Conservation (phyloP, 1,140 invertebrate genomes). For the Aporrectodea caliginosa region DNA sequence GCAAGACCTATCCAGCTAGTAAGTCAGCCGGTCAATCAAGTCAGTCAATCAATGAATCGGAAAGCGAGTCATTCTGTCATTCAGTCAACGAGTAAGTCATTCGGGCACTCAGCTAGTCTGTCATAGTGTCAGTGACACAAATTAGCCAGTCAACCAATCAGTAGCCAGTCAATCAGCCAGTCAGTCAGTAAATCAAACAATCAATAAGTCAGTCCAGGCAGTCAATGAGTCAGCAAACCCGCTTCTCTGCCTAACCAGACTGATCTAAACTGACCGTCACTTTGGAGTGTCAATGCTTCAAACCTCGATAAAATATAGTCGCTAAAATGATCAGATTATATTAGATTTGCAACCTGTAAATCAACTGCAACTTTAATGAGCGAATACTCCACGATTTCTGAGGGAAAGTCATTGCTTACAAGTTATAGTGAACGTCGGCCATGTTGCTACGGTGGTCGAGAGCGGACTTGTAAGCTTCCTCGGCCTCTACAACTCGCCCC, state of each 20-base stretch:
- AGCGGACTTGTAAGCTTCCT: conserved; percentile 90
- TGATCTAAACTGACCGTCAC: background rate
- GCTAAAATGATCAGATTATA: too few species aligned
- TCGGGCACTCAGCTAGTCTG: background rate
- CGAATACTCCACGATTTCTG: too few species aligned
- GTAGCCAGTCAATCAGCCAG: background rate
- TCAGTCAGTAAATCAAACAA: background rate
- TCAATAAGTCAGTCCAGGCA: background rate
- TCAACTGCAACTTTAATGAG: too few species aligned
- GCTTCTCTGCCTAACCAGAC: background rate
- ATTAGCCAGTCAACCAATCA: background rate
- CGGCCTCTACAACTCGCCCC: conserved; percentile 77
- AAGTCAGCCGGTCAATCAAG: background rate
- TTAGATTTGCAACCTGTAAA: too few species aligned
- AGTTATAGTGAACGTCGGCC: conserved; percentile 95
- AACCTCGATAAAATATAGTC: too few species aligned
- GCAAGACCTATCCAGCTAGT: background rate
- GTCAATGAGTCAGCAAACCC: background rate
- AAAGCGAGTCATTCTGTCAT: background rate
- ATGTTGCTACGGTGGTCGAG: conserved; percentile 89
- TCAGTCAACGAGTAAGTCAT: background rate
- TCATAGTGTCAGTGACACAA: background rate
- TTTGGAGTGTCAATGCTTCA: too few species aligned
- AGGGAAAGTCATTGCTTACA: conserved; percentile 77
- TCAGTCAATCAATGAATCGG: background rate